phyloP scores from a whole-genome alignment of 2,797 vertebrate species.

The Cossypha heuglini region DNA sequence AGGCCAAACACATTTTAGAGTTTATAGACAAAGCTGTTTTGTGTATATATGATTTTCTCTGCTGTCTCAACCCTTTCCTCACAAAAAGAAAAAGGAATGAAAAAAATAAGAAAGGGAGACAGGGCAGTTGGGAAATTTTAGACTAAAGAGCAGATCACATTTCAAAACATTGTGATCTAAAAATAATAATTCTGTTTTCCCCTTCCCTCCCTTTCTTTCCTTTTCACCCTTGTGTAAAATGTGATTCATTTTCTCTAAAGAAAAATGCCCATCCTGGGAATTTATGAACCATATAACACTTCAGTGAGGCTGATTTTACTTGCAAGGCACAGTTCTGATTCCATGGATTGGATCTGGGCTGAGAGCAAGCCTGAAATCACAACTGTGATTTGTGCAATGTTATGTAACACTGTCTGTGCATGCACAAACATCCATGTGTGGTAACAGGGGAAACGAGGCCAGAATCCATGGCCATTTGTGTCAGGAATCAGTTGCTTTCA shows the following conservation, averaged over 20 bases:
- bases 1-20: neutral
- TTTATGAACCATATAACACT: neutral
- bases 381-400: neutral
- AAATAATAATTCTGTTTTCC: conserved; percentile 6
- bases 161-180: conserved; percentile 50
- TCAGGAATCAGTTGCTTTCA: neutral
- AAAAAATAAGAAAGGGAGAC: neutral
- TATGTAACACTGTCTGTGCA: neutral
- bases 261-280: neutral
- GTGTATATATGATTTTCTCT: neutral
- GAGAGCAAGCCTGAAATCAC: neutral
- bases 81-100: neutral
- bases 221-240: neutral
- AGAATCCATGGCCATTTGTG: neutral
- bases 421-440: neutral
- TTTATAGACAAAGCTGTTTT: conserved; percentile 23
- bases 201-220: neutral
- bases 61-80: neutral
- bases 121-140: neutral
- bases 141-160: neutral
- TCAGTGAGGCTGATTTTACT: neutral
- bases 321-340: neutral
- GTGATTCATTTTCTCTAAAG: neutral
- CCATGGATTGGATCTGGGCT: neutral
- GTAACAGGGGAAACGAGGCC: neutral